Base-by-base conservation (phyloP, 30 jellyfish, hydroid and myxozoan genomes). In the Turritopsis rubra region DNA sequence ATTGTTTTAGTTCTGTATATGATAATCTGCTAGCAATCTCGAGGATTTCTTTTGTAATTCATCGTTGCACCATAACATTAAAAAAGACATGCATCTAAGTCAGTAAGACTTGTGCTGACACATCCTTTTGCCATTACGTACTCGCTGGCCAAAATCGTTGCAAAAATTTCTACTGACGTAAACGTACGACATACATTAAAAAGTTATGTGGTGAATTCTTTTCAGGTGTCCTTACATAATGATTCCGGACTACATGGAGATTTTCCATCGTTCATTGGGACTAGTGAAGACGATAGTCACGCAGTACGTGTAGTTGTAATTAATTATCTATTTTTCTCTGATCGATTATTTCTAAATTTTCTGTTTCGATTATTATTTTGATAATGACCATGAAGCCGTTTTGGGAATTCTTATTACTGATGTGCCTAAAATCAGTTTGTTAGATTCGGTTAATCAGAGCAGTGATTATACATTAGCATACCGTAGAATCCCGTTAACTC, bases 221-320 rank as follows among this genome's bases (percentile, higher is more conserved):
- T 41, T 41, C 60, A 41, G 60, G 60, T 41, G 60, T 41, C 60
- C 60, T 41, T 41, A 41, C 60, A 41, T 41, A 68, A 68, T 68
- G 77, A 68, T 68, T 68, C 77, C 30, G 77, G 77, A 23, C 28
- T 68, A n/a, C 77, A n/a, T 23, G 77, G 30, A 1, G 30, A n/a
- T 68, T 68, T 66, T 68, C 8, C 77, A 68, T 68, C 77, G 30
- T 68, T 68, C 30, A 68, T 68, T n/a, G 30, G 19, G 31, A 68
- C 77, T n/a, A 68, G 77, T 68, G 77, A 68, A 23, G 77, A 1
- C 31, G 77, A 68, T 41, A 41, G 60, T 41, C 60, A 41, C 60
- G 13, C 60, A 41, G 60, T 41, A 41, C 60, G 60, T 41, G 60
- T 41, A 41, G 60, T 41, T 41, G 60, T 41, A 41, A 41, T 41